Percentiles rank a stretch among this genome's conserved stretches.
Conservation (phyloP, 2,888 invertebrate genomes). For the Coronaproctus castanopsis region DNA sequence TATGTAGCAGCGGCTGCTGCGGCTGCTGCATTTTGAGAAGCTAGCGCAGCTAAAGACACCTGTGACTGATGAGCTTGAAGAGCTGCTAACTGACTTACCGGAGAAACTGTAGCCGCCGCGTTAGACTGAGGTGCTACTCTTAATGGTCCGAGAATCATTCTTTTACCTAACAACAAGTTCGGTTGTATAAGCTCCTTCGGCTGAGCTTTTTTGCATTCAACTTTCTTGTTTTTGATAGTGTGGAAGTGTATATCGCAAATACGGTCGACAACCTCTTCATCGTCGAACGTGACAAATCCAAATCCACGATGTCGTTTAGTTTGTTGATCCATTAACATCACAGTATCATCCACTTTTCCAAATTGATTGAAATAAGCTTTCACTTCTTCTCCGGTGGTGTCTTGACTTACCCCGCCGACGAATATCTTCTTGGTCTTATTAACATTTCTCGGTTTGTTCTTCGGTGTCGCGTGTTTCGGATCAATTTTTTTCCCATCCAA, state of each 20-base stretch:
- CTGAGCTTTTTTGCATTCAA: conserved; percentile 78
- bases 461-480: conserved; percentile 81
- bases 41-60: conserved; percentile 21
- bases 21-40: conserved; percentile 27
- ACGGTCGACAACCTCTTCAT: conserved; percentile 73
- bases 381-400: conserved; percentile 76
- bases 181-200: conserved; percentile 71
- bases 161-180: conserved; percentile 42
- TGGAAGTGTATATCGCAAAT: conserved; percentile 88
- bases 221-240: conserved; percentile 78
- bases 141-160: conserved; percentile 47
- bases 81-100: conserved; percentile 24
- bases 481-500: conserved; percentile 85
- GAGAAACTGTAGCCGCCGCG: conserved; percentile 29
- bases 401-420: conserved; percentile 79
- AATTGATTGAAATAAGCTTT: conserved; percentile 77
- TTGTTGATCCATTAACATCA: conserved; percentile 86
- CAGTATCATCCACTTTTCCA: conserved; percentile 70
- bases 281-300: conserved; percentile 79
- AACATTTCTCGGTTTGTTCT: conserved; percentile 63
- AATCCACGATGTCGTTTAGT: conserved; percentile 78
- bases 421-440: conserved; percentile 83
- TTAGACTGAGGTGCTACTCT: conserved; percentile 45
- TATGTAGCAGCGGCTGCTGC: conserved; percentile 40
- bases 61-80: conserved; percentile 30